These are phyloP conservation scores for Benitochromis conjunctus DNA, from an alignment of 2,113 vertebrate species.

Conservation along the genomic window DNA sequence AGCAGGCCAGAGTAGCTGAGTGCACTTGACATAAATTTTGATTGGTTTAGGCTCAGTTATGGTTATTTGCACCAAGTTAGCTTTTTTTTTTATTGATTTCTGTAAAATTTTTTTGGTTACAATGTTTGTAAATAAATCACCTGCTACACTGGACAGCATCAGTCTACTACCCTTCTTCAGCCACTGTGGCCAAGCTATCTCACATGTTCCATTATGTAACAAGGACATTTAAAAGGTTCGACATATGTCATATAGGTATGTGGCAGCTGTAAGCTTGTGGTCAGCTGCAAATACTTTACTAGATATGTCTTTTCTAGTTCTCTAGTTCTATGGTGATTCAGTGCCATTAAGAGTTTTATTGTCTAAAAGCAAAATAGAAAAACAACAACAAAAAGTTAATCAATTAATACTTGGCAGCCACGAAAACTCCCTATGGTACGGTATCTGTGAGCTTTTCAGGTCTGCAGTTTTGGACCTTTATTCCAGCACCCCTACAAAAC, in stretches of 20 bases:
- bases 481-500: neutral
- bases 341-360: neutral
- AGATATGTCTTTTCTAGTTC: neutral
- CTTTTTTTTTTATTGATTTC: neutral
- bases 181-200: accelerated
- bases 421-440: neutral
- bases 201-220: neutral
- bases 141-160: neutral
- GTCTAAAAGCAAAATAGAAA: neutral
- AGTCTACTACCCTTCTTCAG: neutral
- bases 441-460: neutral
- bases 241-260: neutral
- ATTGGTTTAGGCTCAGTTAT: neutral
- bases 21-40: neutral
- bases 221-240: neutral
- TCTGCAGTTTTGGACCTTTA: neutral
- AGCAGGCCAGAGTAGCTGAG: neutral
- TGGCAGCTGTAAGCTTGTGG: neutral
- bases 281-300: neutral
- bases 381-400: neutral
- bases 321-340: neutral
- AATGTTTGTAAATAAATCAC: neutral
- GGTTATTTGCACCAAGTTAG: neutral
- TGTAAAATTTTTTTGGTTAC: neutral
- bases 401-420: neutral